A percentile compares a stretch with the other conserved stretches of the same genome.
These are phyloP conservation scores for Cyrtonyx montezumae DNA, from an alignment of 2,113 vertebrate species.

Conservation along the genomic window DNA sequence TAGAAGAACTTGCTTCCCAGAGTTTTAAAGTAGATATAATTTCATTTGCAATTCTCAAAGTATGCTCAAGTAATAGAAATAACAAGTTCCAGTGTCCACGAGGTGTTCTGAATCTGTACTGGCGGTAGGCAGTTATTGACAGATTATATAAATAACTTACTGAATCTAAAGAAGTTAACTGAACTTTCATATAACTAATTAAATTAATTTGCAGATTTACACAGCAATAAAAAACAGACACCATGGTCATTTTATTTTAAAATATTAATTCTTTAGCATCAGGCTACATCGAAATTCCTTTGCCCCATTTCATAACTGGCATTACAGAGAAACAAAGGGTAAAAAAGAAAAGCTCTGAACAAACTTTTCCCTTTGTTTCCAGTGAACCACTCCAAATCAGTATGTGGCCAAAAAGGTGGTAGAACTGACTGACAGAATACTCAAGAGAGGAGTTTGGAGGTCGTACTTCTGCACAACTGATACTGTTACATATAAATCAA, in stretches of 20 bases:
- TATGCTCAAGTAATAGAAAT: slow-evolving; percentile 47
- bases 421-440: background rate
- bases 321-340: background rate
- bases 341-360: background rate
- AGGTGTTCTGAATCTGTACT: slow-evolving; percentile 64
- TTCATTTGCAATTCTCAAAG: background rate
- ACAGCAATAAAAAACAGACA: slow-evolving; percentile 62
- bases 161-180: slow-evolving; percentile 44
- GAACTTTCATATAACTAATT: slow-evolving; percentile 69
- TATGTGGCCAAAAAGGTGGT: background rate
- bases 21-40: slow-evolving; percentile 39
- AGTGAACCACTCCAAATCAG: background rate
- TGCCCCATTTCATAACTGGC: background rate
- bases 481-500: background rate
- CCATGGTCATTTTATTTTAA: slow-evolving; percentile 45
- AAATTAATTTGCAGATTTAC: slow-evolving; percentile 71
- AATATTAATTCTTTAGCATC: slow-evolving; percentile 67
- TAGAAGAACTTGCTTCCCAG: slow-evolving; percentile 44
- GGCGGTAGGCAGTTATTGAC: slow-evolving; percentile 49
- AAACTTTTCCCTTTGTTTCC: background rate
- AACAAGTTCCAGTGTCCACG: slow-evolving; percentile 45
- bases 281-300: slow-evolving; percentile 46
- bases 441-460: background rate
- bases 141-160: slow-evolving; percentile 35
- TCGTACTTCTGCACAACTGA: background rate